Base-by-base conservation (phyloP, 2,888 invertebrate species). In the Dermolepida albohirtum region DNA sequence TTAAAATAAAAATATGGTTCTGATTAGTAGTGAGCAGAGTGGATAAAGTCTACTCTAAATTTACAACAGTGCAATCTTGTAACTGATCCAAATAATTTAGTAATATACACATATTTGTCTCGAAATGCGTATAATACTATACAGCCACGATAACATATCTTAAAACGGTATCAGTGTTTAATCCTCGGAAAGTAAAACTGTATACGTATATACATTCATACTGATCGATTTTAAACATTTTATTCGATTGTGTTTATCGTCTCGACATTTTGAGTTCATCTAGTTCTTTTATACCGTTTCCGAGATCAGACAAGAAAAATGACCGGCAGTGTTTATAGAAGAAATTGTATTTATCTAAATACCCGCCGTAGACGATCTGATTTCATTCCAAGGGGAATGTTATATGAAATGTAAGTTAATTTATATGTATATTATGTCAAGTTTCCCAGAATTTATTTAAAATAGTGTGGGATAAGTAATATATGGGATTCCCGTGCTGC, bases 351-450 rank as follows among this genome's bases (percentile, higher is more conserved):
- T 64, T 63, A 55, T 34, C n/a, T 74, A 54, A 55, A 69, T 44
- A 72, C 74, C 4, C 74, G 79, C 67, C 73, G 80, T 64, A 78
- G 59, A 44, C 59, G 79, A 70, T 81, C 81, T 8, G 80, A 81
- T 74, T 80, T 79, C 66, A 75, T 78, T 39, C 75, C 79, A 47
- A 75, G 77, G 17, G 70, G 67, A 11, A n/a, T 55, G n/a, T 5
- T 66, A 14, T 17, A 44, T 17, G 59, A 22, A 59, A n/a, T 44
- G 59, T 59, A 59, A 59, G 59, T 59, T 7, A 34, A 10, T 34
- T 34, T 34, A 34, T n/a, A n/a, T n/a, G n/a, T n/a, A n/a, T 6
- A 5, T 34, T 34, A 34, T 34, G 6, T 34, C 2, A 34, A 34
- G 10, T 34, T 34, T 6, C 34, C 2, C 34, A 34, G 34, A 34